phyloP scores from a whole-genome alignment of 2,797 vertebrate genomes.

The Steatocranus sp. region DNA sequence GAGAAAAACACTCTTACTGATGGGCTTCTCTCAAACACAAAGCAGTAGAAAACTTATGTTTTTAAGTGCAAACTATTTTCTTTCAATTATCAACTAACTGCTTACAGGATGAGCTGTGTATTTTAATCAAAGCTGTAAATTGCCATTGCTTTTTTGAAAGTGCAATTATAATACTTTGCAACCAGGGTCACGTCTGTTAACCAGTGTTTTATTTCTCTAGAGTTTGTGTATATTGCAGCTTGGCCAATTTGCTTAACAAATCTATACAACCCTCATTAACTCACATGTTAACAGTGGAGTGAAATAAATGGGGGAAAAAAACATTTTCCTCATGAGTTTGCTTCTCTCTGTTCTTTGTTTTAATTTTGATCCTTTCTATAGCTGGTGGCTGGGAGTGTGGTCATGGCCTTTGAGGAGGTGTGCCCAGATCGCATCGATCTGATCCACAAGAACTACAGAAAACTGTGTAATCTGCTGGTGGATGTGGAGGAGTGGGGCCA shows the following conservation, averaged over 20 bases:
- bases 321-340: background rate
- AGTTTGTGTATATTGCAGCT: constrained; percentile 2
- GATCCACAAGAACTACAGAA: constrained; percentile 98
- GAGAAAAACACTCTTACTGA: constrained; percentile 19
- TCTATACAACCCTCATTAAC: background rate
- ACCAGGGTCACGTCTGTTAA: constrained; percentile 23
- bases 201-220: constrained; percentile 22
- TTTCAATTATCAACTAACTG: constrained; percentile 40
- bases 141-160: constrained; percentile 21
- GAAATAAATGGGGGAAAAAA: background rate
- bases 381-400: constrained; percentile 96
- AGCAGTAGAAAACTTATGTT: constrained; percentile 12
- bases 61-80: constrained; percentile 25
- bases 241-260: constrained; percentile 2
- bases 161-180: constrained; percentile 1
- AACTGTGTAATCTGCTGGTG: constrained; percentile 93
- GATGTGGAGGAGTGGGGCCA: constrained; percentile 99
- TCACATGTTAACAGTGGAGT: background rate
- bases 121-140: constrained; percentile 56
- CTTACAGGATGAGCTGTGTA: constrained; percentile 21
- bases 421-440: constrained; percentile 97
- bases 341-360: background rate
- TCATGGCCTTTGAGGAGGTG: constrained; percentile 97
- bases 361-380: constrained; percentile 29
- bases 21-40: constrained; percentile 15